phyloP scores from a whole-genome alignment of 2,113 vertebrate genomes.

The Phaethornis superciliosus region DNA sequence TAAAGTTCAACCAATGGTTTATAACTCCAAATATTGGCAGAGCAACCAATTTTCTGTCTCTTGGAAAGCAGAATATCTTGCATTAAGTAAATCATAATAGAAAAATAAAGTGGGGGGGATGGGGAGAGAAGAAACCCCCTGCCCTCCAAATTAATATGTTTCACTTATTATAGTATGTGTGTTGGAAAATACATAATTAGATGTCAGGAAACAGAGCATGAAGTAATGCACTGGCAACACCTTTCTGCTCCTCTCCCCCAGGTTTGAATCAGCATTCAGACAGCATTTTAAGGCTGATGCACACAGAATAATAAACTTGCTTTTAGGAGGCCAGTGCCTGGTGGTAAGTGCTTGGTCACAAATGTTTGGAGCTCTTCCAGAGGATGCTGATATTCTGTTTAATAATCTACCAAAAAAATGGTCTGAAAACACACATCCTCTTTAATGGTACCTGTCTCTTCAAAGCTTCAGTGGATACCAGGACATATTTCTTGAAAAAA shows the following conservation, averaged over 20 bases:
- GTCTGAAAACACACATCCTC: not conserved
- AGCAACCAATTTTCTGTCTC: conserved; percentile 66
- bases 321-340: conserved; percentile 15
- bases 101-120: not conserved
- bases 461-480: not conserved
- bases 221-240: not conserved
- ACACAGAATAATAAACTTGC: not conserved
- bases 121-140: not conserved
- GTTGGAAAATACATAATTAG: not conserved
- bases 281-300: not conserved
- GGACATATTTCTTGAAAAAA: not conserved
- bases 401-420: not conserved
- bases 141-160: not conserved
- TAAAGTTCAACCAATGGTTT: conserved; percentile 64
- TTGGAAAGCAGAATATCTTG: conserved; percentile 46
- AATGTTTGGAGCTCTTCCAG: not conserved
- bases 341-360: not conserved
- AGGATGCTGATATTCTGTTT: not conserved
- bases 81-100: conserved; percentile 49
- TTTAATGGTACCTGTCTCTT: not conserved
- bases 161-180: not conserved
- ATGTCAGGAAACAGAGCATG: not conserved
- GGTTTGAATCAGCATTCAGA: not conserved
- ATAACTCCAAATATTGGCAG: conserved; percentile 62
- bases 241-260: not conserved